A percentile compares a stretch with the other conserved stretches of the same genome.
These are phyloP conservation scores for Ectropis crepuscularia DNA, from an alignment of 2,888 invertebrate species.

Conservation along the genomic window DNA sequence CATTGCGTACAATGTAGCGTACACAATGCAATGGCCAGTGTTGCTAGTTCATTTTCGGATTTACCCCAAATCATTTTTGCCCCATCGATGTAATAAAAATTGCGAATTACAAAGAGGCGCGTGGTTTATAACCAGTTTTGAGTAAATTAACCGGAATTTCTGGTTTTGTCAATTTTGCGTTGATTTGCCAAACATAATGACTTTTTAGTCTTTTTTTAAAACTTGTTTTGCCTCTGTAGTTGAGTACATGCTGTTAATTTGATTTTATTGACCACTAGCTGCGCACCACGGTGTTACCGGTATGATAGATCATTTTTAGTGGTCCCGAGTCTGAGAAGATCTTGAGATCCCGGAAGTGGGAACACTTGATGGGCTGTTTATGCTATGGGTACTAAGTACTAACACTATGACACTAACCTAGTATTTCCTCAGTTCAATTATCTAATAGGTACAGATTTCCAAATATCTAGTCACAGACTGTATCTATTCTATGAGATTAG, in stretches of 20 bases:
- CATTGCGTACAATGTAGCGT: constrained; percentile 71
- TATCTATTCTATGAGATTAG: no score
- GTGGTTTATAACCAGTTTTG: constrained; percentile 70
- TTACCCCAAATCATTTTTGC: constrained; percentile 43
- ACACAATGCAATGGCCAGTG: constrained; percentile 58
- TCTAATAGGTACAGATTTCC: no score
- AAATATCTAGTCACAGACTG: no score
- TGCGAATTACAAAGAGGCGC: constrained; percentile 75
- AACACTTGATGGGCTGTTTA: no score
- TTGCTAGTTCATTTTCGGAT: constrained; percentile 48
- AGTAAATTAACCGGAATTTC: constrained; percentile 69
- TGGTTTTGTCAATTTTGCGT: constrained; percentile 70
- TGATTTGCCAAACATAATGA: constrained; percentile 74
- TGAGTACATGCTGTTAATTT: constrained; percentile 57
- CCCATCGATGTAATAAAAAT: constrained; percentile 47
- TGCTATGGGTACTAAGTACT: no score
- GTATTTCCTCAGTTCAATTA: no score
- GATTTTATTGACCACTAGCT: constrained; percentile 10
- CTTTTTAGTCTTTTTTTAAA: constrained; percentile 65
- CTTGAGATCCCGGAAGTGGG: no score
- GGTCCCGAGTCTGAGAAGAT: no score
- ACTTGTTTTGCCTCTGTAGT: constrained; percentile 56
- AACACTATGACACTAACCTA: no score
- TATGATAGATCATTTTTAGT: no score
- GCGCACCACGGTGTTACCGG: no score